These are phyloP conservation scores for Rhinogobio ventralis DNA, from an alignment of 2,797 vertebrate species.

Conservation along the genomic window DNA sequence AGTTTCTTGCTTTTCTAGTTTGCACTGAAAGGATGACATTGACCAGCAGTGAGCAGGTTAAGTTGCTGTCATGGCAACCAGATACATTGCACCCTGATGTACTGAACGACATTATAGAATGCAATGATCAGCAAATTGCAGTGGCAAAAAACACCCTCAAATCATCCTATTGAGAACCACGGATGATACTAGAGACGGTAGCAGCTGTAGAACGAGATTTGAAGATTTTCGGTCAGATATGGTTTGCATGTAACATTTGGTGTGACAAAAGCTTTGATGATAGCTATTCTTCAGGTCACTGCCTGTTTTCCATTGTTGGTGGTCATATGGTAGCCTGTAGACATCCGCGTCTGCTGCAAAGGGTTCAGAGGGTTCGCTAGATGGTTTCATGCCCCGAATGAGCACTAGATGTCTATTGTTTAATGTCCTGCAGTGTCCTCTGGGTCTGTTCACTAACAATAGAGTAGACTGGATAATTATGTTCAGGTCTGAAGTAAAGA, in stretches of 20 bases:
- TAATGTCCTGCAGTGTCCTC: conserved; percentile 54
- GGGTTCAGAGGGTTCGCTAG: conserved; percentile 41
- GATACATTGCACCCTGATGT: neutral
- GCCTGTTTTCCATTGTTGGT: conserved; percentile 24
- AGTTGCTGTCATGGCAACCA: neutral
- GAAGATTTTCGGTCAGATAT: neutral
- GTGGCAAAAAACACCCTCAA: neutral
- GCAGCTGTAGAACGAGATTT: neutral
- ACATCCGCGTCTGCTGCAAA: conserved; percentile 28
- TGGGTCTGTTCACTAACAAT: conserved; percentile 43
- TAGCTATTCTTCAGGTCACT: neutral
- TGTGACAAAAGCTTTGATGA: neutral
- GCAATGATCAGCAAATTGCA: neutral
- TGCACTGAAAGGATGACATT: neutral
- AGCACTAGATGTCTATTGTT: conserved; percentile 49
- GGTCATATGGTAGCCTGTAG: neutral
- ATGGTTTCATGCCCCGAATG: conserved; percentile 17
- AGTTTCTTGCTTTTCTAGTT: neutral
- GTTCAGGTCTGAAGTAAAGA: too few relatives aligned
- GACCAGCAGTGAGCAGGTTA: neutral
- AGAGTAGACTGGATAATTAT: conserved; percentile 23
- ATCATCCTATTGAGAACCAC: neutral
- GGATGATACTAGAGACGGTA: accelerated
- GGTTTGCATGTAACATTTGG: neutral
- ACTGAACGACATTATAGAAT: neutral